These are phyloP conservation scores for Drosophila demipolita DNA, from an alignment of 2,888 invertebrate genomes.

Conservation along the genomic window DNA sequence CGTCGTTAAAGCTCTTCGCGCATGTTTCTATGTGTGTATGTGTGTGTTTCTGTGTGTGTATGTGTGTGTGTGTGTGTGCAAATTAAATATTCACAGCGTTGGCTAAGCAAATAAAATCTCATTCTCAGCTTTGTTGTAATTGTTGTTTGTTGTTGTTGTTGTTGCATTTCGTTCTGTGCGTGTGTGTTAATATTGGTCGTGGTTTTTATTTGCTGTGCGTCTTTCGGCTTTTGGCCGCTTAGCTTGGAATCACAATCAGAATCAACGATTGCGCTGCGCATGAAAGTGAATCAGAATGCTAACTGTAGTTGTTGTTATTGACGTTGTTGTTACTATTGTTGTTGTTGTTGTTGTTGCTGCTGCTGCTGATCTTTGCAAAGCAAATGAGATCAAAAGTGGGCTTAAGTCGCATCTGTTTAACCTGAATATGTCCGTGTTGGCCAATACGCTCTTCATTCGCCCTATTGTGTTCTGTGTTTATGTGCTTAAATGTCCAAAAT, in stretches of 20 bases:
- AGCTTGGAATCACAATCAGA: constrained; percentile 48
- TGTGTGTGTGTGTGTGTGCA: constrained; percentile 67
- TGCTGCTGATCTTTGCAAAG: constrained; percentile 59
- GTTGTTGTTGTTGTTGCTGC: constrained; percentile 18
- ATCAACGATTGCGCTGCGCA: constrained; percentile 68
- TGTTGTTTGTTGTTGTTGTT: constrained; percentile 58
- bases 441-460: constrained; percentile 45
- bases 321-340: constrained; percentile 26
- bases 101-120: constrained; percentile 78
- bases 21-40: constrained; percentile 5
- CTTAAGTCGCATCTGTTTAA: constrained; percentile 76
- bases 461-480: constrained; percentile 6
- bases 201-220: constrained; percentile 48
- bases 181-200: constrained; percentile 24
- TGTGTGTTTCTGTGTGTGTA: constrained; percentile 38
- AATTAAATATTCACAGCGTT: constrained; percentile 79
- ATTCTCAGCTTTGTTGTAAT: constrained; percentile 60
- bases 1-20: constrained; percentile 66
- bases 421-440: constrained; percentile 65
- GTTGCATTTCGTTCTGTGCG: constrained; percentile 57
- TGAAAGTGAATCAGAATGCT: constrained; percentile 80
- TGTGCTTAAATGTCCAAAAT: constrained; percentile 27
- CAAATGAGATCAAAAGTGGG: constrained; percentile 80
- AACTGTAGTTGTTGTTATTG: constrained; percentile 40
- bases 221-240: constrained; percentile 51